Evolutionary conservation across 2,113 vertebrate genomes (phyloP).

Genomic region (Dicrurus megarhynchus): DNA sequence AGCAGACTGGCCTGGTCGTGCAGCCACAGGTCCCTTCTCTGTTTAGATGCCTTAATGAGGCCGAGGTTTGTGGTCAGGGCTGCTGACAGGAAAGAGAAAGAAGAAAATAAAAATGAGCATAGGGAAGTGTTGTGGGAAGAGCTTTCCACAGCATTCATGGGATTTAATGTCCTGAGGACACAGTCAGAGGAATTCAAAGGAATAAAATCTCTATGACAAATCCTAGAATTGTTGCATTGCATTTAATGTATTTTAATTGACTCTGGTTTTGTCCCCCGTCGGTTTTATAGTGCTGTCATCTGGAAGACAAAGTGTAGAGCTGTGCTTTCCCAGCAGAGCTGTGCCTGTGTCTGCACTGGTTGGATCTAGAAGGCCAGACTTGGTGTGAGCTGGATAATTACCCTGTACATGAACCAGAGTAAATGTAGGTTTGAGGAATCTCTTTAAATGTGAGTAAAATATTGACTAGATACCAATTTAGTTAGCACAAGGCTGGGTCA

Average conservation of each 20-base stretch:
- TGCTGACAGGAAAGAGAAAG: slow-evolving; percentile 22
- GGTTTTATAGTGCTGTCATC: slow-evolving; percentile 26
- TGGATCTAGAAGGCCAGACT: background rate
- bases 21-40: background rate
- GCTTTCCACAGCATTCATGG: background rate
- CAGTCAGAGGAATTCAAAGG: background rate
- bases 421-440: background rate
- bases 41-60: background rate
- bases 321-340: background rate
- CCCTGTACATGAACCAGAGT: background rate
- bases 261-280: background rate
- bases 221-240: background rate
- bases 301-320: slow-evolving; percentile 2
- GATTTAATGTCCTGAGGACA: slow-evolving; percentile 1
- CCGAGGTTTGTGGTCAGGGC: background rate
- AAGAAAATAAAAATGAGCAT: background rate
- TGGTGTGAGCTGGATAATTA: background rate
- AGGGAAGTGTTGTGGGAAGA: background rate
- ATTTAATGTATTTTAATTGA: slow-evolving; percentile 36
- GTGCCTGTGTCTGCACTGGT: background rate
- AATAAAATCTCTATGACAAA: background rate
- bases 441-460: background rate
- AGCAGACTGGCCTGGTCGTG: background rate
- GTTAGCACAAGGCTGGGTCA: background rate
- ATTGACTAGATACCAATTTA: background rate